Percentiles rank a stretch among this genome's conserved stretches.
Conservation (phyloP, 1,140 invertebrate species). For the Aphaenogaster rudis region DNA sequence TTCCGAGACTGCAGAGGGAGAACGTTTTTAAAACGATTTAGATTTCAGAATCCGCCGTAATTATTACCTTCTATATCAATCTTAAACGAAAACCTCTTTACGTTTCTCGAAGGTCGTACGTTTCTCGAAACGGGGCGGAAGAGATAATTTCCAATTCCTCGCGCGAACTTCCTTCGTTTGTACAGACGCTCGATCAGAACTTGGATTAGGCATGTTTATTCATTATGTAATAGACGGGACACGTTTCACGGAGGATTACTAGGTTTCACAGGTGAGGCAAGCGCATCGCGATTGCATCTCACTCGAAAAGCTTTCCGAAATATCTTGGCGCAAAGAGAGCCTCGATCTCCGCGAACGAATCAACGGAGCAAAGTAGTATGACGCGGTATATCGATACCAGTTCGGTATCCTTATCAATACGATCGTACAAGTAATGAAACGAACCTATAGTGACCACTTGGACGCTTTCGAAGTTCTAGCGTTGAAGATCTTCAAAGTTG, state of each 20-base stretch:
- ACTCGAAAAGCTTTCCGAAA: neutral
- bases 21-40: neutral
- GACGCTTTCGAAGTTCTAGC: neutral
- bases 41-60: neutral
- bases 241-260: neutral
- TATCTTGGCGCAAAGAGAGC: neutral
- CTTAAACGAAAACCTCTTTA: neutral
- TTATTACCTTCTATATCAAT: neutral
- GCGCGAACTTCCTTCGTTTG: slow-evolving; percentile 34
- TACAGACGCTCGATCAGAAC: neutral
- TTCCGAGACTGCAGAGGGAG: neutral
- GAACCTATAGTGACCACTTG: neutral
- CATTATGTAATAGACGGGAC: neutral
- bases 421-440: neutral
- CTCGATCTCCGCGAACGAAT: neutral
- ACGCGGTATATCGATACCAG: neutral
- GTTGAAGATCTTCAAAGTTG: neutral
- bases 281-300: slow-evolving; percentile 9
- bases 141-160: slow-evolving; percentile 7
- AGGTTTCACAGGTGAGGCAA: neutral
- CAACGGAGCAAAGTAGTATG: neutral
- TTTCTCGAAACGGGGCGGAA: slow-evolving; percentile 8
- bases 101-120: neutral
- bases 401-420: neutral
- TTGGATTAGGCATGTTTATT: neutral